These are phyloP conservation scores for Montipora sp. DNA, from an alignment of 64 coral and sea anemone species.

Conservation along the genomic window DNA sequence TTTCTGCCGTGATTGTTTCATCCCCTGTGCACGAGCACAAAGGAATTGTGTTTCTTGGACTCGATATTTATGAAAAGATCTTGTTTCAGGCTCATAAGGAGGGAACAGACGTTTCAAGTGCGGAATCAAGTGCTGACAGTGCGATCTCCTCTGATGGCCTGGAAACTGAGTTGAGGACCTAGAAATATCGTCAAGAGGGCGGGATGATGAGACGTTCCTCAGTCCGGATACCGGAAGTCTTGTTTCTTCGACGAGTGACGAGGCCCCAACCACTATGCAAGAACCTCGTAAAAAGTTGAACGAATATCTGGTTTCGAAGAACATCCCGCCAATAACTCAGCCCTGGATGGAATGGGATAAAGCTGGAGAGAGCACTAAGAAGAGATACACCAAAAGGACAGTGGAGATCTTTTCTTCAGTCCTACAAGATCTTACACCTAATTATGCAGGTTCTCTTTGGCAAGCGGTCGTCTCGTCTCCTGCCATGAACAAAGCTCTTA, in stretches of 20 bases:
- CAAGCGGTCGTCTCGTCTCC: conserved; percentile 24
- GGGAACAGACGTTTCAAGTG: background rate
- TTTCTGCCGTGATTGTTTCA: background rate
- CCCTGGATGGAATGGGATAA: conserved; percentile 35
- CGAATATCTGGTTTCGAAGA: background rate
- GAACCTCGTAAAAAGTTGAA: conserved; percentile 6
- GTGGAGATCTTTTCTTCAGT: conserved; percentile 4
- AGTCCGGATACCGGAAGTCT: conserved; percentile 7
- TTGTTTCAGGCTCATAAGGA: background rate
- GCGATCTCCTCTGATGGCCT: background rate
- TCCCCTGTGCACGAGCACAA: background rate
- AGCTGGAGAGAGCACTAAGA: background rate
- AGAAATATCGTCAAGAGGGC: background rate
- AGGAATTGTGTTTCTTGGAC: background rate
- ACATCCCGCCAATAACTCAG: background rate
- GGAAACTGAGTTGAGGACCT: background rate
- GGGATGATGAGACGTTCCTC: conserved; percentile 25
- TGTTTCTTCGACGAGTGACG: conserved; percentile 1
- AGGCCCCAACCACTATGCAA: background rate
- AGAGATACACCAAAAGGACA: background rate
- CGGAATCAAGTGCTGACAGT: background rate
- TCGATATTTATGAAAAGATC: background rate
- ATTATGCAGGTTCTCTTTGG: conserved; percentile 12
- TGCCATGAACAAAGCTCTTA: conserved; percentile 9
- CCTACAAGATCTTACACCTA: background rate